Conservation (phyloP, 1,140 invertebrate species). For the Phortica variegata region DNA sequence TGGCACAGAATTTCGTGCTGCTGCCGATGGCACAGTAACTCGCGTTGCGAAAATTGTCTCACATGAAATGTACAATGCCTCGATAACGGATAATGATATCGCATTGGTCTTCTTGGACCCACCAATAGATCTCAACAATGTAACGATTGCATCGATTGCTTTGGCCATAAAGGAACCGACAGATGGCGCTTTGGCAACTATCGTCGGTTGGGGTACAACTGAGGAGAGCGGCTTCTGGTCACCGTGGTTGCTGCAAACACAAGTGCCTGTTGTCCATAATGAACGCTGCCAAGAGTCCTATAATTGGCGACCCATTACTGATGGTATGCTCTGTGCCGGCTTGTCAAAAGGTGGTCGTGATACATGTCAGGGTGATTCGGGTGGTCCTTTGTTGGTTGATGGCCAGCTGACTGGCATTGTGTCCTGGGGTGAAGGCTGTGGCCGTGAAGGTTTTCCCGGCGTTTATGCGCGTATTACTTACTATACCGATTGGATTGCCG, state of each 20-base stretch:
- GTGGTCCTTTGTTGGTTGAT: constrained; percentile 51
- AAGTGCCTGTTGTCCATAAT: constrained; percentile 50
- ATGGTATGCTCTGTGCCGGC: constrained; percentile 72
- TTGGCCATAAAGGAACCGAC: constrained; percentile 11
- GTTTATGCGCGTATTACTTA: constrained; percentile 67
- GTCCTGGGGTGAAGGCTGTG: constrained; percentile 71
- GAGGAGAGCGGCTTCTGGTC: constrained; percentile 26
- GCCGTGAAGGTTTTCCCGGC: constrained; percentile 63
- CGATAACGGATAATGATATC: constrained; percentile 38
- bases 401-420: constrained; percentile 62
- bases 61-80: constrained; percentile 37
- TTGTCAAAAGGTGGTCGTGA: constrained; percentile 56
- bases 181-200: constrained; percentile 21
- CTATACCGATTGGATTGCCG: constrained; percentile 56
- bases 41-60: constrained; percentile 27
- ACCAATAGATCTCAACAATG: constrained; percentile 18
- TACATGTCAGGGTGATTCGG: constrained; percentile 59
- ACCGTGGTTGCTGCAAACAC: constrained; percentile 24
- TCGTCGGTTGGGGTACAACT: constrained; percentile 40
- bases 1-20: constrained; percentile 24
- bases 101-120: constrained; percentile 32
- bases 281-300: constrained; percentile 55
- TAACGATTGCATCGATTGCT: constrained; percentile 20
- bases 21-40: constrained; percentile 30
- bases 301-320: constrained; percentile 57